Percentiles rank a stretch among this genome's conserved stretches.
phyloP scores from a whole-genome alignment of 2,888 invertebrate genomes.

The Achlya flavicornis region DNA sequence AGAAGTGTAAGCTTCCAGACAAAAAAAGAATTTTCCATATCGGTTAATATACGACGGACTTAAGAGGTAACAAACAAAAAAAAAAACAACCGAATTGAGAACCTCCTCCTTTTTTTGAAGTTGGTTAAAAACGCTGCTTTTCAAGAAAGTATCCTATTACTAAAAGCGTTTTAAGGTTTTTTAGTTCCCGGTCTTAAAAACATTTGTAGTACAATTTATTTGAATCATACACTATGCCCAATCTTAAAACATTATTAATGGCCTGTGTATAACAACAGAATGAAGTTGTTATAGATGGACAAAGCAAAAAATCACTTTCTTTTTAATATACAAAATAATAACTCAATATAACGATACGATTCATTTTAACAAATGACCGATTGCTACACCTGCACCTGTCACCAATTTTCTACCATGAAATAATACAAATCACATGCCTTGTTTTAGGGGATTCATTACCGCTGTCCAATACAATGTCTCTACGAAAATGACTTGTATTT shows the following conservation, averaged over 20 bases:
- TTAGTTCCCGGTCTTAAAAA: too few relatives aligned
- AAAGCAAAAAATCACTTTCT: conserved; percentile 42
- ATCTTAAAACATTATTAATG: neutral
- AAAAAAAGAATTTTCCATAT: too few relatives aligned
- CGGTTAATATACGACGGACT: too few relatives aligned
- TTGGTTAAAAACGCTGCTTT: too few relatives aligned
- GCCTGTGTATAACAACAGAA: conserved; percentile 18
- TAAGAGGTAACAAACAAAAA: too few relatives aligned
- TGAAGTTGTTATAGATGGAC: conserved; percentile 25
- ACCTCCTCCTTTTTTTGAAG: too few relatives aligned
- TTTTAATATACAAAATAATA: conserved; percentile 53
- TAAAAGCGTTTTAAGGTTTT: too few relatives aligned
- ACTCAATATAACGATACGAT: conserved; percentile 57
- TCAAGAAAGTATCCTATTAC: too few relatives aligned
- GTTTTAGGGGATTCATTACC: conserved; percentile 68
- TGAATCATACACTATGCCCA: too few relatives aligned
- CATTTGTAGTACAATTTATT: too few relatives aligned
- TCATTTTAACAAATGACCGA: conserved; percentile 55
- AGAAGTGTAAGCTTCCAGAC: too few relatives aligned
- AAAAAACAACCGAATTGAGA: too few relatives aligned
- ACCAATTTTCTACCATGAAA: conserved; percentile 59
- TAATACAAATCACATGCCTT: conserved; percentile 64
- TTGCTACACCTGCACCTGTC: conserved; percentile 62
- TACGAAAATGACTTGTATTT: conserved; percentile 34
- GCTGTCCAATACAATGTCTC: conserved; percentile 44